Conservation (phyloP, 1,140 invertebrate species). For the Callitettix versicolor region DNA sequence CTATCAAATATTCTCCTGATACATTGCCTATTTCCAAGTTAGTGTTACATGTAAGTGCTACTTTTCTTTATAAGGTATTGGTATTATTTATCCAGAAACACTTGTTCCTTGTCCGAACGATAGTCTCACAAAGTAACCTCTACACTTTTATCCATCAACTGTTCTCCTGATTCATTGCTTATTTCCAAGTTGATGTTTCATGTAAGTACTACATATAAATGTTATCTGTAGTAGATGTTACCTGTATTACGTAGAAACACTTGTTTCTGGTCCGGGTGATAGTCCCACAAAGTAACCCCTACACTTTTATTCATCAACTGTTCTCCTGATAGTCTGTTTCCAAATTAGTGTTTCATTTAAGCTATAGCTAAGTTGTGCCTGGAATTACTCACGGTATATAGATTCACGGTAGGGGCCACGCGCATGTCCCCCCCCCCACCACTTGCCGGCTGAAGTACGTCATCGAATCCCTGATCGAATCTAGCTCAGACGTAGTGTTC, state of each 20-base stretch:
- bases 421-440: no score
- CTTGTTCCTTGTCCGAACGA: conserved; percentile 64
- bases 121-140: conserved; percentile 84
- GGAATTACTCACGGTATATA: no score
- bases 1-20: conserved; percentile 62
- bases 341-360: conserved; percentile 80
- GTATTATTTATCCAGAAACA: conserved; percentile 53
- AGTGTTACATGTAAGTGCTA: conserved; percentile 72
- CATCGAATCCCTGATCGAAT: no score
- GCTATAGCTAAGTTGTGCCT: no score
- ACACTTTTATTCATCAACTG: conserved; percentile 65
- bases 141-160: conserved; percentile 63
- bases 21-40: conserved; percentile 69
- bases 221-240: no score
- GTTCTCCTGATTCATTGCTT: conserved; percentile 59
- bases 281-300: conserved; percentile 81
- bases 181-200: conserved; percentile 83
- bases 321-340: conserved; percentile 65
- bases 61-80: no score
- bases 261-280: conserved; percentile 66
- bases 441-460: no score
- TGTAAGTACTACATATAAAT: no score
- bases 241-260: conserved; percentile 66
- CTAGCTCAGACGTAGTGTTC: no score
- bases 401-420: no score